These are phyloP conservation scores for Silurus glanis DNA, from an alignment of 2,113 vertebrate species.

Conservation along the genomic window DNA sequence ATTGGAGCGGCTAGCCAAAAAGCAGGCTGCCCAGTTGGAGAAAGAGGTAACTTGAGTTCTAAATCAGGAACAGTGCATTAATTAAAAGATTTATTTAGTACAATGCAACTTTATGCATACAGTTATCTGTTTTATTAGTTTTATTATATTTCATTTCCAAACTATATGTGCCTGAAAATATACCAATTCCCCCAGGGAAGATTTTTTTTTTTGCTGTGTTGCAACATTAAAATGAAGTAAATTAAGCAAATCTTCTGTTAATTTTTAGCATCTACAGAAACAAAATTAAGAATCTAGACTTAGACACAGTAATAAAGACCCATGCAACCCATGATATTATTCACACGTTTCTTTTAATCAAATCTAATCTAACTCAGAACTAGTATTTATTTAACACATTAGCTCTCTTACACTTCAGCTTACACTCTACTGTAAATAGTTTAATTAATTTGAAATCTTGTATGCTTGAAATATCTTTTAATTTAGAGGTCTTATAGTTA, in stretches of 20 bases:
- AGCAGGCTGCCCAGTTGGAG: slow-evolving; percentile 87
- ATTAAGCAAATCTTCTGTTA: too few species aligned
- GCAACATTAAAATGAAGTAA: not conserved
- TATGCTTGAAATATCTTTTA: too few species aligned
- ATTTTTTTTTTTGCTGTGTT: not conserved
- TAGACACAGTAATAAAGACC: too few species aligned
- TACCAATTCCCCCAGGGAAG: not conserved
- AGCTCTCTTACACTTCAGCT: too few species aligned
- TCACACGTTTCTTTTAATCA: not conserved
- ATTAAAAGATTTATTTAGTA: not conserved
- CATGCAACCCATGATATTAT: too few species aligned
- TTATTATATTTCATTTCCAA: not conserved
- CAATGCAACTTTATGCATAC: not conserved
- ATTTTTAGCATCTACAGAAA: not conserved
- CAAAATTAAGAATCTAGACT: not conserved
- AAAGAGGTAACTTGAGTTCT: slow-evolving; percentile 83
- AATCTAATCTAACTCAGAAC: too few species aligned
- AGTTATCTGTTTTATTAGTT: not conserved
- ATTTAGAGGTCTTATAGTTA: too few species aligned
- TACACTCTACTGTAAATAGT: too few species aligned
- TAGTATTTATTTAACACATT: too few species aligned
- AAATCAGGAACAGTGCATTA: slow-evolving; percentile 7
- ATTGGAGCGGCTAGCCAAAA: slow-evolving; percentile 98
- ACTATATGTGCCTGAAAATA: not conserved
- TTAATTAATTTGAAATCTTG: too few species aligned